These are phyloP conservation scores for Enteromius unitaeniatus DNA, from an alignment of 2,797 vertebrate genomes.

Conservation along the genomic window DNA sequence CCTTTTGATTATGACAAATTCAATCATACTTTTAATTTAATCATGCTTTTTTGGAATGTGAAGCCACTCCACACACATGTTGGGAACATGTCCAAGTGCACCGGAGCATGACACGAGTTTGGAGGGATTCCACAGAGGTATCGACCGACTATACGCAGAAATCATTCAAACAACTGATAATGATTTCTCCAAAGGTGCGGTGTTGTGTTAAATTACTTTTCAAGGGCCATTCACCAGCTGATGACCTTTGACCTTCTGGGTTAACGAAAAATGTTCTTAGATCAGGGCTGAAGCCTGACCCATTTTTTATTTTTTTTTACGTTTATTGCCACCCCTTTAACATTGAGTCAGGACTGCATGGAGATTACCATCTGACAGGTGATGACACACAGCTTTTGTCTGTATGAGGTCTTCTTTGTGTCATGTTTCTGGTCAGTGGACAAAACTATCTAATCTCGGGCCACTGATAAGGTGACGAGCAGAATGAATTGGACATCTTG, in stretches of 20 bases:
- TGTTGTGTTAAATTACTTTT: constrained; percentile 57
- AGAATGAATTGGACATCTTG: constrained; percentile 13
- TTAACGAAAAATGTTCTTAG: constrained; percentile 42
- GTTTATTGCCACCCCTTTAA: not conserved
- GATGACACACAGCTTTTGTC: constrained; percentile 36
- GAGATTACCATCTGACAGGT: constrained; percentile 36
- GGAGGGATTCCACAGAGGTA: not conserved
- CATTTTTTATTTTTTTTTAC: not conserved
- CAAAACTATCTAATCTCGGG: constrained; percentile 22
- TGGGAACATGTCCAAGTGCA: not conserved
- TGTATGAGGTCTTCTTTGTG: constrained; percentile 21
- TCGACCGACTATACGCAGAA: not conserved
- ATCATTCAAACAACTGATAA: constrained; percentile 40
- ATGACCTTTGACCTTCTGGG: constrained; percentile 27
- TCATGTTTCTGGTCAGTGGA: constrained; percentile 28
- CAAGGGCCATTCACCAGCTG: constrained; percentile 13
- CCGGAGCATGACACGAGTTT: not conserved
- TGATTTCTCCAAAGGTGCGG: constrained; percentile 37
- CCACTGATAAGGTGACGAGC: not conserved
- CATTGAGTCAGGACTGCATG: constrained; percentile 2
- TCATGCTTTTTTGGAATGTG: not conserved
- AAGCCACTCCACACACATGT: not conserved
- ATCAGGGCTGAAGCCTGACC: constrained; percentile 20
- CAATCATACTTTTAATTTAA: not conserved
- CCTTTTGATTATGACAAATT: not conserved